phyloP scores from a whole-genome alignment of 2,797 vertebrate species.

The Poeciliopsis turneri region DNA sequence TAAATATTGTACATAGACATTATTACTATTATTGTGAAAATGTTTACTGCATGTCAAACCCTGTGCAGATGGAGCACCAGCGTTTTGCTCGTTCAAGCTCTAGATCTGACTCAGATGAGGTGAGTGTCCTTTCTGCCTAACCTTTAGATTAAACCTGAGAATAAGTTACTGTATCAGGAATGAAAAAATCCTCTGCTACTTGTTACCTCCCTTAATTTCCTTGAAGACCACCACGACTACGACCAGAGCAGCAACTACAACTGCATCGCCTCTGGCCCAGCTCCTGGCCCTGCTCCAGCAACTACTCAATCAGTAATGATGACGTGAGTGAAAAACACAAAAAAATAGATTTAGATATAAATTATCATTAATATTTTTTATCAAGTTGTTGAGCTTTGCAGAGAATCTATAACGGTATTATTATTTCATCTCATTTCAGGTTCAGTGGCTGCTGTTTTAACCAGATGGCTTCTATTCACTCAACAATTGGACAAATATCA shows the following conservation, averaged over 20 bases:
- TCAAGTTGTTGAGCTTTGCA: no score
- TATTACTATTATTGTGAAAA: not conserved
- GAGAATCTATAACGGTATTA: not conserved
- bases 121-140: not conserved
- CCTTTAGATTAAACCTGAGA: no score
- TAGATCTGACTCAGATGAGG: not conserved
- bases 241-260: not conserved
- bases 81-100: not conserved
- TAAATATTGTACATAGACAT: not conserved
- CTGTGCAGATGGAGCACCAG: not conserved
- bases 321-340: not conserved
- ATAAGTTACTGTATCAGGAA: not conserved
- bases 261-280: not conserved
- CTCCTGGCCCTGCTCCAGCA: not conserved
- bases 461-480: not conserved
- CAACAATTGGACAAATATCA: not conserved
- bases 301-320: not conserved
- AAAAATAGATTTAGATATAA: no score
- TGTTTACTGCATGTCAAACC: not conserved
- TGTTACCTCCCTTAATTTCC: not conserved
- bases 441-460: not conserved
- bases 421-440: not conserved
- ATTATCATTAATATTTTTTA: no score
- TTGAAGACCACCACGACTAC: not conserved
- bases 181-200: not conserved